Base-by-base conservation (phyloP, 2,888 invertebrate genomes). In the Zygothrica quintamaculata region DNA sequence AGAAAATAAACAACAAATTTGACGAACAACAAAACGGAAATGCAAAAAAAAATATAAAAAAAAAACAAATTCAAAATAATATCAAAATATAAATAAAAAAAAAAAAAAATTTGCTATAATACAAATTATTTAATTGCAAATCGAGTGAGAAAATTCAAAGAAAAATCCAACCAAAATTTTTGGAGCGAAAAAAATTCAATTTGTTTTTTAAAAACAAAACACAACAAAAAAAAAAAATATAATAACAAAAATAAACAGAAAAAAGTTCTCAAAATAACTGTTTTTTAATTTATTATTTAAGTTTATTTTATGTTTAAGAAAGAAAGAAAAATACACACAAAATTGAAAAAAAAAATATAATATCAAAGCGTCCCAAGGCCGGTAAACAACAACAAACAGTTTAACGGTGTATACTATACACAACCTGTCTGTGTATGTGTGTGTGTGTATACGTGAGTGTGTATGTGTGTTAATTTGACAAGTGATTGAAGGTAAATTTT, bases 401-500 rank as follows among this genome's bases (percentile, higher is more conserved):
- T 44, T 58, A 37, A 51, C 56, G 29, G 47, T 48, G 43, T 43
- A 48, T 48, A 33, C 47, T 22, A n/a, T n/a, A 44, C 18, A 26
- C 7, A 4, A 22, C 43, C 44, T 43, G 40, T 13, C 44, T 13
- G 22, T 36, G 56, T 47, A 42, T 42, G 55, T 29, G 29, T 48
- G 26, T 52, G 48, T 42, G 31, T 5, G 33, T 26, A 42, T 48
- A 48, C 33, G 44, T n/a, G 58, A 40, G 53, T 34, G 47, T 56
- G 67, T 59, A 51, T 68, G 61, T 51, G 53, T 58, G 51, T 62
- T 31, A 42, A 48, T 62, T 67, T 67, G 68, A 65, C 77, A 71
- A 82, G 78, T 79, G 79, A 79, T 82, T 66, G 65, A 82, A 82
- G 84, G 79, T 82, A 78, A 77, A 60, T 65, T 16, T 43, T 15